phyloP scores from a whole-genome alignment of 1,140 invertebrate species.

The Papilio machaon region DNA sequence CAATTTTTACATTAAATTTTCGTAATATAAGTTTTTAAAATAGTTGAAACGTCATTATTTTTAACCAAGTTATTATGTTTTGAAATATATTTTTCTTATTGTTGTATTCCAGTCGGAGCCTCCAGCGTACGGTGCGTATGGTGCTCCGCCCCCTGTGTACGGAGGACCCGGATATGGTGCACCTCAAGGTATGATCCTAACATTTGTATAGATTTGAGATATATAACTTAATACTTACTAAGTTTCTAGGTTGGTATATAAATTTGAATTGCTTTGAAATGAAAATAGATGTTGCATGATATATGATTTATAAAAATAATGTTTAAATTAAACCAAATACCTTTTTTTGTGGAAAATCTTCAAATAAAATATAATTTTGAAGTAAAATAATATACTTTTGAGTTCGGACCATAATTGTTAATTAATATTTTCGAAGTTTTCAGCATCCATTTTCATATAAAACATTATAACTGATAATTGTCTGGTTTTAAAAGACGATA shows the following conservation, averaged over 20 bases:
- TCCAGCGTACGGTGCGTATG: slow-evolving; percentile 64
- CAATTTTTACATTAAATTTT: no score
- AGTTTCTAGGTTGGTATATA: no score
- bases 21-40: no score
- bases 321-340: no score
- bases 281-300: no score
- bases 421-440: neutral
- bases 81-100: neutral
- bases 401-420: neutral
- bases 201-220: neutral
- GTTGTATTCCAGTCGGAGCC: slow-evolving; percentile 50
- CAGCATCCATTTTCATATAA: neutral
- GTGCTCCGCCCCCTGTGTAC: slow-evolving; percentile 69
- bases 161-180: slow-evolving; percentile 70
- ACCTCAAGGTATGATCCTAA: slow-evolving; percentile 59
- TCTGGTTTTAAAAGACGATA: neutral
- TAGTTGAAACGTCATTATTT: no score
- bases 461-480: neutral
- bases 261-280: no score
- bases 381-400: neutral
- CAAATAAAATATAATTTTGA: no score
- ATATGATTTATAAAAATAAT: no score
- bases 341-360: no score
- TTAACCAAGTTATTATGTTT: no score
- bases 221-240: no score